phyloP scores from a whole-genome alignment of 2,113 vertebrate species.

The Melanerpes aurifrons region DNA sequence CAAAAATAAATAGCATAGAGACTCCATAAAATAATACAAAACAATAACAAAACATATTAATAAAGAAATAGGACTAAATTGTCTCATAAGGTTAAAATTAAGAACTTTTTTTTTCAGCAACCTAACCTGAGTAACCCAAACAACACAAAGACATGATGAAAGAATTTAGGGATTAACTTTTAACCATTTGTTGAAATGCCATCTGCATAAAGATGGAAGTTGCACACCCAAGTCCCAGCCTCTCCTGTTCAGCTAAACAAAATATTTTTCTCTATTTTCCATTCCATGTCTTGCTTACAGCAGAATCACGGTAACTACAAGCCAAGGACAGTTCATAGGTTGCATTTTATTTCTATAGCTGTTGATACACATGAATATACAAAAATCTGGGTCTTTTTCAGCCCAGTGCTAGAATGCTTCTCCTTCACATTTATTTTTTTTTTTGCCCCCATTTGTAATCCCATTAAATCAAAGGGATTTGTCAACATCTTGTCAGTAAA shows the following conservation, averaged over 20 bases:
- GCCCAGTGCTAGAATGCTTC: background rate
- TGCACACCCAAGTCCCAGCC: background rate
- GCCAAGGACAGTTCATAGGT: background rate
- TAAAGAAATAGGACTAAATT: background rate
- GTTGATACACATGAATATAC: background rate
- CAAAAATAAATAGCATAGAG: background rate
- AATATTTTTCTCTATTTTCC: background rate
- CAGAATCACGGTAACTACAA: background rate
- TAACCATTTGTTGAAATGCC: background rate
- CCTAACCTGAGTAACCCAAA: accelerated
- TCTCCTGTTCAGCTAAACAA: background rate
- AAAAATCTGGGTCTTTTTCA: background rate
- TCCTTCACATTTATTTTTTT: background rate
- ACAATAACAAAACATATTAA: background rate
- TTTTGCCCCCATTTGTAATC: no score
- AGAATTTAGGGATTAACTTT: background rate
- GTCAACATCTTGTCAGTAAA: background rate
- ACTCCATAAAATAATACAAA: background rate
- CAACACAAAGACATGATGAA: background rate
- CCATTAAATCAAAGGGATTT: background rate
- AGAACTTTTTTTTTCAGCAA: background rate
- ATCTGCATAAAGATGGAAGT: background rate
- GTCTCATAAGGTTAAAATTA: background rate
- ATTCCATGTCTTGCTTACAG: background rate
- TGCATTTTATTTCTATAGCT: background rate